Evolutionary conservation across 1,140 invertebrate genomes (phyloP).

Genomic region (Bombus haemorrhoidalis): DNA sequence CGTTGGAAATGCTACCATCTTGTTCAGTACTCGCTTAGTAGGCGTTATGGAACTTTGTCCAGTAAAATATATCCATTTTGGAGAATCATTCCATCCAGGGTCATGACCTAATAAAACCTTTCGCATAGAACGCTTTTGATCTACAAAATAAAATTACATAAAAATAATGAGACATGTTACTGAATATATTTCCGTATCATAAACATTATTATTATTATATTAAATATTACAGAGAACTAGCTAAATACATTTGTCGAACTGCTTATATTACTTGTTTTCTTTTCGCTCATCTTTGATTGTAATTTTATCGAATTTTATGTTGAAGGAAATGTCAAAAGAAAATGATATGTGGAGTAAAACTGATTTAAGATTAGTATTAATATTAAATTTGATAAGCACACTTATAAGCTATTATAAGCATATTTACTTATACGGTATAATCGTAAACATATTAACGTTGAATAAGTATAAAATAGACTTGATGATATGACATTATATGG

Average conservation of each 20-base stretch:
- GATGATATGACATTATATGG: too few species aligned
- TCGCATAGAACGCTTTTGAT: slow-evolving; percentile 70
- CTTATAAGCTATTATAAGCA: neutral
- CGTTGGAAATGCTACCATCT: slow-evolving; percentile 81
- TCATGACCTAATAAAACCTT: slow-evolving; percentile 75
- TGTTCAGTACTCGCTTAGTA: slow-evolving; percentile 78
- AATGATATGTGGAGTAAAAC: neutral
- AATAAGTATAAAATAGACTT: too few species aligned
- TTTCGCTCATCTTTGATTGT: slow-evolving; percentile 10
- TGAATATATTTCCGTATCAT: neutral
- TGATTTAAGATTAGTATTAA: neutral
- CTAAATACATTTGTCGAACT: too few species aligned
- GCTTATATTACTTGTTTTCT: slow-evolving; percentile 19
- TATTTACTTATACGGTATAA: slow-evolving; percentile 3
- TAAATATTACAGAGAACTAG: too few species aligned
- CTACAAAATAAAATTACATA: slow-evolving; percentile 10
- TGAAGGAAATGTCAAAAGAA: neutral
- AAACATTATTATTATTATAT: neutral
- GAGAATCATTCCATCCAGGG: slow-evolving; percentile 83
- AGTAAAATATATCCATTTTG: slow-evolving; percentile 76
- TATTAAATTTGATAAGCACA: neutral
- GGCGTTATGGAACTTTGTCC: slow-evolving; percentile 61
- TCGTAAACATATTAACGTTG: neutral
- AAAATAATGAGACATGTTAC: neutral
- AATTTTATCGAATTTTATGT: neutral